Conservation (phyloP, 2,797 vertebrate species). For the Acipenser transmontanus region DNA sequence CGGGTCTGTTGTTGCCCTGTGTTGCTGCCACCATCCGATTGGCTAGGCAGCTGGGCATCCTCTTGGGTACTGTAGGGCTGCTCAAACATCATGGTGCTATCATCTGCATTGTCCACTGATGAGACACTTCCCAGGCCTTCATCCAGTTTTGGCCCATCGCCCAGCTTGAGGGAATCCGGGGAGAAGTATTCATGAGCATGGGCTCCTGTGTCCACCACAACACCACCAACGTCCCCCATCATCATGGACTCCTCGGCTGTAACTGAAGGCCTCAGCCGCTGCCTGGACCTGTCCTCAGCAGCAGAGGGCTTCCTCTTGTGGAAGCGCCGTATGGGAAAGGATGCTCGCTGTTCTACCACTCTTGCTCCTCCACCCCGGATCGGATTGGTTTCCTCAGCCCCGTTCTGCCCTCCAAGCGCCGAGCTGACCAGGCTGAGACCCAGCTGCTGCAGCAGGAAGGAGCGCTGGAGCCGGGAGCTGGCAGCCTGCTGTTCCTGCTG, state of each 20-base stretch:
- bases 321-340: conserved; percentile 80
- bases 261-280: conserved; percentile 67
- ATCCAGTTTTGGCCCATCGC: conserved; percentile 53
- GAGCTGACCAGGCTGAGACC: conserved; percentile 91
- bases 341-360: conserved; percentile 67
- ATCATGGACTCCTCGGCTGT: conserved; percentile 61
- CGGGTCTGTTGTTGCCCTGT: conserved; percentile 56
- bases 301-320: conserved; percentile 84
- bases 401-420: conserved; percentile 69
- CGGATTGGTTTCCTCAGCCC: conserved; percentile 45
- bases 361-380: conserved; percentile 47
- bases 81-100: conserved; percentile 52
- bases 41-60: conserved; percentile 89
- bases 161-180: conserved; percentile 80
- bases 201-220: conserved; percentile 46
- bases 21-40: conserved; percentile 77
- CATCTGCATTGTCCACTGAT: conserved; percentile 53
- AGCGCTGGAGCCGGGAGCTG: conserved; percentile 78
- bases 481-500: conserved; percentile 56
- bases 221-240: conserved; percentile 46
- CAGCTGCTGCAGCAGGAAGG: conserved; percentile 92
- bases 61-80: conserved; percentile 68
- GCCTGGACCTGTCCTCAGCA: conserved; percentile 69
- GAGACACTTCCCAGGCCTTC: conserved; percentile 27
- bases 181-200: conserved; percentile 74